Conservation (phyloP, 64 coral and sea anemone species). For the Pocillopora damicornis region DNA sequence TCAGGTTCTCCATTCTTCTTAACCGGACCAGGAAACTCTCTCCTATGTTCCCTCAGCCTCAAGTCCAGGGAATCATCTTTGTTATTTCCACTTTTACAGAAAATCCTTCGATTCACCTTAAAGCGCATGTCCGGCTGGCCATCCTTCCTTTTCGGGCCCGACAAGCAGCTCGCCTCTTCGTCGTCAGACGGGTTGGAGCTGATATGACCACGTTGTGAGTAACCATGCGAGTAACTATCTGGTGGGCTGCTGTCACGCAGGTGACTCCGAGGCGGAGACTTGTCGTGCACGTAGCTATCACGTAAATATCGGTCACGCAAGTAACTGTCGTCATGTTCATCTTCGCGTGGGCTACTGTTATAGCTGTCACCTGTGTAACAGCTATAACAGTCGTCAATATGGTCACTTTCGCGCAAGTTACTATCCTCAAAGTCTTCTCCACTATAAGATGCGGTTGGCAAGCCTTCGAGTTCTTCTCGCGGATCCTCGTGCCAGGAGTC, state of each 20-base stretch:
- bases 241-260: not conserved
- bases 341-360: not conserved
- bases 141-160: not conserved
- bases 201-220: not conserved
- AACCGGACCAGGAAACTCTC: not conserved
- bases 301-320: not conserved
- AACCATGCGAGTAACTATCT: not conserved
- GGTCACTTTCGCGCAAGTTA: not conserved
- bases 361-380: not conserved
- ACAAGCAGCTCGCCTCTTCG: too few relatives aligned
- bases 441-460: not conserved
- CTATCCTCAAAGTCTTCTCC: not conserved
- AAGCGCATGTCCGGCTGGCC: slow-evolving; percentile 39
- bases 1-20: slow-evolving; percentile 43
- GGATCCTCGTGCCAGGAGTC: not conserved
- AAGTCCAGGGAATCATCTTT: slow-evolving; percentile 6
- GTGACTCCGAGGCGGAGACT: not conserved
- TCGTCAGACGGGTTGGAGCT: too few relatives aligned
- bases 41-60: slow-evolving; percentile 14
- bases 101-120: slow-evolving; percentile 9
- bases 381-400: not conserved
- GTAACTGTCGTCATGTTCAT: not conserved
- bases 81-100: slow-evolving; percentile 14
- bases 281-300: not conserved
- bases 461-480: not conserved